These are phyloP conservation scores for Priocnemis perturbator DNA, from an alignment of 2,888 invertebrate genomes.

Conservation along the genomic window DNA sequence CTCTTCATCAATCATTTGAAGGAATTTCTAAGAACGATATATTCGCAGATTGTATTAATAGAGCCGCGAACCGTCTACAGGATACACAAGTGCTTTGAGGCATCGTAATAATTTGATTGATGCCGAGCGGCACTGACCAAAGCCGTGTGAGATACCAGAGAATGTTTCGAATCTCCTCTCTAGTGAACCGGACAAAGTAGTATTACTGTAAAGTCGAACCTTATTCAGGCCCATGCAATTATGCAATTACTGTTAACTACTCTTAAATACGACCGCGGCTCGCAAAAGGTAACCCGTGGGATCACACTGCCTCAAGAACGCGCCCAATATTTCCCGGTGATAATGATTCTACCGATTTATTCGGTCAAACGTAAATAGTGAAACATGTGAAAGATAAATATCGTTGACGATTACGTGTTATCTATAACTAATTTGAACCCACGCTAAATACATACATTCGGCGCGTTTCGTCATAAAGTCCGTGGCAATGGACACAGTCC, in stretches of 20 bases:
- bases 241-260: conserved; percentile 46
- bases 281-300: not conserved
- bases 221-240: conserved; percentile 43
- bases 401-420: conserved; percentile 31
- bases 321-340: not conserved
- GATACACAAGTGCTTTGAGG: too few species aligned
- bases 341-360: conserved; percentile 16
- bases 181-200: not conserved
- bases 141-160: too few species aligned
- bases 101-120: too few species aligned
- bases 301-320: not conserved
- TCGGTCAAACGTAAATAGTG: too few species aligned
- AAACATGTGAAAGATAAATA: conserved; percentile 27
- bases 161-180: conserved; percentile 13
- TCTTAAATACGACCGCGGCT: conserved; percentile 23
- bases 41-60: too few species aligned
- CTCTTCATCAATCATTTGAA: too few species aligned
- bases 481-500: too few species aligned
- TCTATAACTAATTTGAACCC: conserved; percentile 24
- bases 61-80: too few species aligned
- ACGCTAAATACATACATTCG: conserved; percentile 4
- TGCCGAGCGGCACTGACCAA: too few species aligned
- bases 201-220: conserved; percentile 24
- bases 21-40: too few species aligned
- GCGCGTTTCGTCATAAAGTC: conserved; percentile 9